Conservation (phyloP, 1,140 invertebrate genomes). For the Trichogramma pretiosum region DNA sequence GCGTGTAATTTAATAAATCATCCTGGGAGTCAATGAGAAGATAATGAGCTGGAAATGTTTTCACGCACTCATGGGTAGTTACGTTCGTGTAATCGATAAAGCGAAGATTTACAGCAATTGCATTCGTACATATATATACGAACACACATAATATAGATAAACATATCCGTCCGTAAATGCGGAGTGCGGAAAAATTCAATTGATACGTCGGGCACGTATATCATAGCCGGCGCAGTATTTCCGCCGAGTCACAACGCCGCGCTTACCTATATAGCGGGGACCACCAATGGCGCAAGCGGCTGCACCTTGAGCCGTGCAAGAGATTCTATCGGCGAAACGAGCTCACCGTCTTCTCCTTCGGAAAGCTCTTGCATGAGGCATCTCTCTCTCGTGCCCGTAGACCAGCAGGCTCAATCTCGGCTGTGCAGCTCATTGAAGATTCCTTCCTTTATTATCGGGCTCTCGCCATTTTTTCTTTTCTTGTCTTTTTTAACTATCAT, state of each 20-base stretch:
- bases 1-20: not conserved
- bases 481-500: not conserved
- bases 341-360: not conserved
- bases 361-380: not conserved
- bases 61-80: not conserved
- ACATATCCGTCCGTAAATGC: not conserved
- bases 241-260: conserved; percentile 15
- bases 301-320: too few species aligned
- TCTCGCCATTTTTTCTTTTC: not conserved
- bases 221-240: too few species aligned
- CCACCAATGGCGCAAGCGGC: conserved; percentile 5
- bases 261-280: too few species aligned
- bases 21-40: not conserved
- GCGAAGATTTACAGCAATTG: conserved; percentile 11
- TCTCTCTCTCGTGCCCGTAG: not conserved
- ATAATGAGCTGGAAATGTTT: not conserved
- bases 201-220: too few species aligned
- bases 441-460: not conserved
- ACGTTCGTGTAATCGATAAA: not conserved
- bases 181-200: not conserved
- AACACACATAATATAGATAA: conserved; percentile 6
- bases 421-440: conserved; percentile 2
- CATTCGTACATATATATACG: not conserved
- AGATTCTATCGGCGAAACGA: conserved; percentile 14
- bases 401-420: conserved; percentile 2